phyloP scores from a whole-genome alignment of 2,797 vertebrate species.

The Siniperca undulata region DNA sequence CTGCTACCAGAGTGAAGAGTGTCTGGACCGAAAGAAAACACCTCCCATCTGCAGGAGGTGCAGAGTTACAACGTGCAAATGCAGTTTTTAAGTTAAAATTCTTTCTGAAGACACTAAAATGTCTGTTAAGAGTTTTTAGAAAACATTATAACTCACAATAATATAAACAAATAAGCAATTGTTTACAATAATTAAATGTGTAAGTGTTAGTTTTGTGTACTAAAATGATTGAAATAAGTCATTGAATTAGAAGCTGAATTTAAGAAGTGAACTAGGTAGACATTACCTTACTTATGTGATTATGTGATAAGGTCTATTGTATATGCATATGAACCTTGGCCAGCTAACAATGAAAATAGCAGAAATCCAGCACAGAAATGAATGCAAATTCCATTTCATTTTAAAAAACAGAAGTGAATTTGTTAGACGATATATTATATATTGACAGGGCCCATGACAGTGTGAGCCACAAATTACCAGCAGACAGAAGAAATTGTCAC shows the following conservation, averaged over 20 bases:
- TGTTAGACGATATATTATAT: constrained; percentile 5
- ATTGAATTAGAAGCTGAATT: neutral
- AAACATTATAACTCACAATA: too few relatives aligned
- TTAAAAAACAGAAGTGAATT: neutral
- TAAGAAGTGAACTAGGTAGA: neutral
- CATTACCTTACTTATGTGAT: neutral
- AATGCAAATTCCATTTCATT: neutral
- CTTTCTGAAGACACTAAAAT: neutral
- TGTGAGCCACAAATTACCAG: constrained; percentile 5
- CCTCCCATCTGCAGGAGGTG: neutral
- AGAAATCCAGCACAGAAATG: neutral
- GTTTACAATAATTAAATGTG: neutral
- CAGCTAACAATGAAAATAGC: neutral
- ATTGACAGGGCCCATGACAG: constrained; percentile 9
- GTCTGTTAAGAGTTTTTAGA: neutral
- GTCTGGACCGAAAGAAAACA: neutral
- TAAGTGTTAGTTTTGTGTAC: neutral
- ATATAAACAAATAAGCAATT: neutral
- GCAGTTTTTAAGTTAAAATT: neutral
- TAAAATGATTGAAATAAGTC: neutral
- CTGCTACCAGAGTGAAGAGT: neutral
- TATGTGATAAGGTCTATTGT: neutral
- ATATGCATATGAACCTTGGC: neutral
- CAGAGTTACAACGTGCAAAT: neutral
- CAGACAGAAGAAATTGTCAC: constrained; percentile 1